phyloP scores from a whole-genome alignment of 1,140 invertebrate species.

The Drosophila hydei region DNA sequence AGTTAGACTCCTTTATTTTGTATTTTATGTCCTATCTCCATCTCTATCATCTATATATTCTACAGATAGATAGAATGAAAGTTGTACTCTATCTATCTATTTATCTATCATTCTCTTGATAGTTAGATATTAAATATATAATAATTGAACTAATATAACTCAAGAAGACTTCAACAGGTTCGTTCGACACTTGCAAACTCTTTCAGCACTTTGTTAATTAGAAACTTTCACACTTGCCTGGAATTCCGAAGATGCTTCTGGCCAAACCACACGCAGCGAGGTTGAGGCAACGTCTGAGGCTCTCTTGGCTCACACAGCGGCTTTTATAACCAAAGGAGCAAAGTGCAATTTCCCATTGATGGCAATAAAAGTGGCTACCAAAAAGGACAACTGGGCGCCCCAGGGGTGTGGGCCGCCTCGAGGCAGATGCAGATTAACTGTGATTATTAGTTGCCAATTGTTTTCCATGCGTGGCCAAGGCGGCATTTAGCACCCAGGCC shows the following conservation, averaged over 20 bases:
- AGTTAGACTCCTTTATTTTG: too few species aligned
- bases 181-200: not conserved
- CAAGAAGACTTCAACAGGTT: too few species aligned
- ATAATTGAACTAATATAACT: too few species aligned
- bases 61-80: too few species aligned
- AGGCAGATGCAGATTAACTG: slow-evolving; percentile 66
- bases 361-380: slow-evolving; percentile 39
- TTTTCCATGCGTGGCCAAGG: slow-evolving; percentile 60
- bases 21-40: too few species aligned
- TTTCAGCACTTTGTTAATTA: too few species aligned
- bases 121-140: too few species aligned
- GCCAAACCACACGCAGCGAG: slow-evolving; percentile 34
- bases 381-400: too few species aligned
- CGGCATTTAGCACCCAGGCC: slow-evolving; percentile 57
- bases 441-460: slow-evolving; percentile 82
- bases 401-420: too few species aligned
- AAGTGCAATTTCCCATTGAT: slow-evolving; percentile 39
- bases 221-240: slow-evolving; percentile 19
- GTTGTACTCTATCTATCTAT: too few species aligned
- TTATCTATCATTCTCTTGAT: too few species aligned
- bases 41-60: too few species aligned
- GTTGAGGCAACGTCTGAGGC: slow-evolving; percentile 51
- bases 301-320: slow-evolving; percentile 18
- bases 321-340: slow-evolving; percentile 64
- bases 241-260: slow-evolving; percentile 8